These are phyloP conservation scores for Calypte anna DNA, from an alignment of 2,113 vertebrate species.

Conservation along the genomic window DNA sequence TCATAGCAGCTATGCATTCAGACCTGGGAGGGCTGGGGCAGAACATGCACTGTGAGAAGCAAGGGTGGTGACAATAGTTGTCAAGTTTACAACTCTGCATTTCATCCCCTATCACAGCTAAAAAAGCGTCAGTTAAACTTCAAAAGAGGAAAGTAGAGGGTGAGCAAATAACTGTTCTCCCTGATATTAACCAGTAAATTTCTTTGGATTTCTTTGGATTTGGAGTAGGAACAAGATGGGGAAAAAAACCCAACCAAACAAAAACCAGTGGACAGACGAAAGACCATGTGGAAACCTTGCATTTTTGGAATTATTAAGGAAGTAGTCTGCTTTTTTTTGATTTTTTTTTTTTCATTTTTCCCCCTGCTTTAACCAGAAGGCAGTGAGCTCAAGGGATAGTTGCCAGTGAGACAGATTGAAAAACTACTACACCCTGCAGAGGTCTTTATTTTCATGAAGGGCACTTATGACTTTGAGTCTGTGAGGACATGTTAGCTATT, in stretches of 20 bases:
- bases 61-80: background rate
- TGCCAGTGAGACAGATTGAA: background rate
- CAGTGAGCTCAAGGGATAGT: background rate
- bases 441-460: background rate
- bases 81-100: background rate
- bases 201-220: background rate
- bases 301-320: background rate
- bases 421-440: background rate
- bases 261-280: background rate
- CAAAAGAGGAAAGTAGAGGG: background rate
- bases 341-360: fast-evolving
- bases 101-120: background rate
- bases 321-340: background rate
- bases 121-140: background rate
- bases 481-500: background rate
- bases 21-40: background rate
- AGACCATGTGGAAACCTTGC: background rate
- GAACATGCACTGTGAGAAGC: background rate
- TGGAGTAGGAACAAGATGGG: background rate
- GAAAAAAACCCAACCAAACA: background rate
- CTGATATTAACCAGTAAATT: background rate
- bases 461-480: background rate
- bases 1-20: background rate
- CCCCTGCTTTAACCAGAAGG: no score
- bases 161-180: background rate